Base-by-base conservation (phyloP, 1,140 invertebrate species). In the Megalopta genalis region DNA sequence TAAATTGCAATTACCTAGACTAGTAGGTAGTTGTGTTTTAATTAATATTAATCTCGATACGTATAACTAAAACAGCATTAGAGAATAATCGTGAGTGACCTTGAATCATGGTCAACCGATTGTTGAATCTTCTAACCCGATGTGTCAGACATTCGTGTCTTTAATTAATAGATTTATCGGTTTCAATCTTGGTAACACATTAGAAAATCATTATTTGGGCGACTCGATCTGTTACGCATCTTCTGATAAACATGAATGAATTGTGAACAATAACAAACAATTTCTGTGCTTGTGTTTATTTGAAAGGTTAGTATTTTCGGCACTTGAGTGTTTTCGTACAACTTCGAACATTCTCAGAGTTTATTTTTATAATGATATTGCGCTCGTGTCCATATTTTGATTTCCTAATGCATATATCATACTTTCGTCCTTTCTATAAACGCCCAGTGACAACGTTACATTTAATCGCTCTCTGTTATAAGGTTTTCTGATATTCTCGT, bases 121-220 rank as follows among this genome's bases (percentile, higher is more conserved):
- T 86, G 82, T 88, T 88, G 84, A 83, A 80, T 64, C 76, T 78
- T 71, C 32, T 69, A 80, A 80, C 46, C 80, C 80, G 82, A 88
- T 88, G 77, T 88, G 87, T 88, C 87, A 88, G 57, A 81, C 70
- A 18, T 16, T 60, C 25, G 27, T 60, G 67, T 65, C 18, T 70
- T 60, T 60, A 80, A 79, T 74, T 79, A 71, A 57, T 65, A 5
- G 21, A 7, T 54, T 54, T 72, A 23, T 27, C 12, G 14, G 18
- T 42, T 69, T 23, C 27, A 18, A 27, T 72, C 60, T 32, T 23
- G 60, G 3, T 78, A 72, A 70, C 16, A 14, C 18, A 46, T 64
- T 72, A 27, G 16, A 10, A 57, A 23, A 32, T 54, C 32, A 63
- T 52, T 54, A 32, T 37, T 63, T 27, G 14, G 32, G 37, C 63